Percentiles rank a stretch among this genome's conserved stretches.
Conservation (phyloP, 2,113 vertebrate genomes). For the Phodopus roborovskii region DNA sequence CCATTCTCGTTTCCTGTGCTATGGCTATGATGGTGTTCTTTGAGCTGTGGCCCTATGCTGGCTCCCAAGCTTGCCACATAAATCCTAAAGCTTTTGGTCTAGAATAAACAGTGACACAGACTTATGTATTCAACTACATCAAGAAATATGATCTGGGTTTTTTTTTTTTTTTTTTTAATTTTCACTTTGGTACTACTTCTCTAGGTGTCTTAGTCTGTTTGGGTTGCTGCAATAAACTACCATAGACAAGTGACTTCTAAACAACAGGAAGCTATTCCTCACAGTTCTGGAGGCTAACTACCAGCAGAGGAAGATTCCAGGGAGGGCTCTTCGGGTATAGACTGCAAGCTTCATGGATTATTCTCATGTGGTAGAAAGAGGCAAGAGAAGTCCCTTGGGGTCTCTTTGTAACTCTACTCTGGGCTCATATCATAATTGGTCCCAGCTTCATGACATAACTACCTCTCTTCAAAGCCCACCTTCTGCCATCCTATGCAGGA, state of each 20-base stretch:
- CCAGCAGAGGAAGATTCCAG: not conserved
- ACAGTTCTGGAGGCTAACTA: not conserved
- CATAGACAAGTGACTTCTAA: not conserved
- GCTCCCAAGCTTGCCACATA: not conserved
- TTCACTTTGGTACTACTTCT: not conserved
- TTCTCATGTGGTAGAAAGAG: not conserved
- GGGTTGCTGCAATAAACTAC: not conserved
- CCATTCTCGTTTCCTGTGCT: not conserved
- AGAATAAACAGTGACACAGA: not conserved
- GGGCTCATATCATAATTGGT: no score
- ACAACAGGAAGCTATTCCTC: not conserved
- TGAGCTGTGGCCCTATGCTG: not conserved
- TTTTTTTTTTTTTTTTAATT: not conserved
- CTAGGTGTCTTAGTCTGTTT: not conserved
- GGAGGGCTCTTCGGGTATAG: not conserved
- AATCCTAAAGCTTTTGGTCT: not conserved
- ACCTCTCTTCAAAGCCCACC: not conserved
- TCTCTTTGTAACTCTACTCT: not conserved
- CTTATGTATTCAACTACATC: no score
- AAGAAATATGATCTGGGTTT: not conserved
- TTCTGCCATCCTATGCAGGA: not conserved
- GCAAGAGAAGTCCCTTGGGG: not conserved
- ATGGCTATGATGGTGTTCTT: not conserved
- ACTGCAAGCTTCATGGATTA: not conserved
- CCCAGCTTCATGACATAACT: not conserved